Base-by-base conservation (phyloP, 2,797 vertebrate species). In the Cichlasoma orientale region DNA sequence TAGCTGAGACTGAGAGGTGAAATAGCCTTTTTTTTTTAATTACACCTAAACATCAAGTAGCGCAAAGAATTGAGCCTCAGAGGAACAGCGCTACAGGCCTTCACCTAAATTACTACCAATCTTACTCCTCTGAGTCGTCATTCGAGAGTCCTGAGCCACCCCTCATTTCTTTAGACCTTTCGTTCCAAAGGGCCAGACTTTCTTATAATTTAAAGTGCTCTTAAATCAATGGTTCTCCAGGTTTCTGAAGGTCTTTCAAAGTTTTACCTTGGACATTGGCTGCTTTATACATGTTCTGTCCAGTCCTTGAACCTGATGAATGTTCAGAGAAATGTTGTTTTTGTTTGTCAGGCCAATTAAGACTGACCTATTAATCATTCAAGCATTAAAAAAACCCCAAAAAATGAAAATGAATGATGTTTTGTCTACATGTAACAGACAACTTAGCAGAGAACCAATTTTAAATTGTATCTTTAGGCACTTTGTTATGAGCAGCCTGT, bases 21-120 rank as follows among this genome's bases (percentile, higher is more conserved):
- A 56, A 78, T 23, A 25, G 71, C 2, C 36, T 59, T 50, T 78
- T 71, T 66, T 79, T 69, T 52, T 10, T 19, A 8, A n/a, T 52
- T n/a, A 86, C 82, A 88, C 58, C 41, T 72, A 58, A 70, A 78
- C 1, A 66, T 59, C 41, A 74, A 71, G 74, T 76, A 61, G 70
- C 14, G 69, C 56, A 38, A 68, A 68, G 47, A n/a, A 52, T 21
- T 3, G 0, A 23, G n/a, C 8, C 7, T 77, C 58, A 61, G 29
- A 44, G 21, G 44, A 41, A 9, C 58, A 21, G 13, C 2, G 14
- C 36, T 52, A 56, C 44, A 47, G 12, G 73, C 27, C 68, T 75
- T 4, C 54, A 56, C 10, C 4, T 55, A 72, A 57, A 74, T 57
- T 1, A 57, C 29, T 69, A 0, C 4, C 23, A 41, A 21, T 4